Conservation (phyloP, 2,888 invertebrate species). For the Sphaerophoria taeniata region DNA sequence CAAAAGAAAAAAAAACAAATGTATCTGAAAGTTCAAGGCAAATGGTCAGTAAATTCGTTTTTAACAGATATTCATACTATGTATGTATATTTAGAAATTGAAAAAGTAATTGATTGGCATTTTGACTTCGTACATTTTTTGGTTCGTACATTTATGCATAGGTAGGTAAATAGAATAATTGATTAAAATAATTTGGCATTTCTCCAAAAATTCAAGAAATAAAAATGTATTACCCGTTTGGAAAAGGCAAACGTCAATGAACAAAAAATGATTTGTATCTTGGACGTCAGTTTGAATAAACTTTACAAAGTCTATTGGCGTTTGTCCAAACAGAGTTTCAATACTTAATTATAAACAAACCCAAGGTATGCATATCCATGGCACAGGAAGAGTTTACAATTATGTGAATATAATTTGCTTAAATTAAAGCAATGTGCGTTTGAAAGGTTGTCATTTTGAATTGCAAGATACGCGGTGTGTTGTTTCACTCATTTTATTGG, state of each 20-base stretch:
- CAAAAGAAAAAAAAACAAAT: background rate
- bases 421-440: background rate
- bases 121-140: conserved; percentile 1
- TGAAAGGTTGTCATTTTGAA: background rate
- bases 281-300: conserved; percentile 1
- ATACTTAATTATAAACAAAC: background rate
- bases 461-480: too few species aligned
- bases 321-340: conserved; percentile 6
- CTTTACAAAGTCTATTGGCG: conserved; percentile 14
- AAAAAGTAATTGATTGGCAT: background rate
- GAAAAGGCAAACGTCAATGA: conserved; percentile 10
- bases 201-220: background rate
- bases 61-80: background rate
- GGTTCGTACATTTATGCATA: background rate
- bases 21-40: conserved; percentile 26
- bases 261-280: background rate
- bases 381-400: background rate
- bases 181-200: background rate
- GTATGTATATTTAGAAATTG: background rate
- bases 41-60: conserved; percentile 7
- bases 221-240: conserved; percentile 17
- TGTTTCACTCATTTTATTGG: too few species aligned
- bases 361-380: background rate
- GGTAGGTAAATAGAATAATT: background rate
- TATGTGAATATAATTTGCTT: background rate